A percentile compares a stretch with the other conserved stretches of the same genome.
phyloP scores from a whole-genome alignment of 2,888 invertebrate genomes.

The Theodoxus fluviatilis region DNA sequence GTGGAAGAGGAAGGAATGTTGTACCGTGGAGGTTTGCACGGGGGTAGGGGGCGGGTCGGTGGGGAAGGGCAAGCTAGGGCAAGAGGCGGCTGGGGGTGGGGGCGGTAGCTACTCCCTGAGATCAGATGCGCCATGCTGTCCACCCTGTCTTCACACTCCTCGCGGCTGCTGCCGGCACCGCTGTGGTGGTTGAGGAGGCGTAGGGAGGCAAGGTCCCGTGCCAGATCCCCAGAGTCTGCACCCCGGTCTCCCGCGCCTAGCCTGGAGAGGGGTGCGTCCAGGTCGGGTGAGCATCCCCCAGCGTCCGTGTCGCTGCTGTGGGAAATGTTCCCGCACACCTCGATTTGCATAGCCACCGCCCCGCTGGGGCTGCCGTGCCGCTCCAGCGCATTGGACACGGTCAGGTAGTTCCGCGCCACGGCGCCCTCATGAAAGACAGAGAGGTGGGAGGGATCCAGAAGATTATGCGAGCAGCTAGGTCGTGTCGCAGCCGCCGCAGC shows the following conservation, averaged over 20 bases:
- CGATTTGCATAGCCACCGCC: conserved; percentile 24
- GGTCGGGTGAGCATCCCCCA: conserved; percentile 19
- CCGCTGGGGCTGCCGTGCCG: conserved; percentile 17
- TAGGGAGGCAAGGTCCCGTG: conserved; percentile 34
- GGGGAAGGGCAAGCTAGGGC: too few relatives aligned
- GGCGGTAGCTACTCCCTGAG: conserved; percentile 26
- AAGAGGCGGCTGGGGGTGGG: too few relatives aligned
- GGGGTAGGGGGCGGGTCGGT: too few relatives aligned
- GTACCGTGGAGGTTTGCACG: too few relatives aligned
- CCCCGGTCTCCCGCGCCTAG: conserved; percentile 36
- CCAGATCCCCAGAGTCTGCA: conserved; percentile 36
- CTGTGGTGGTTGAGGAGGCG: conserved; percentile 32
- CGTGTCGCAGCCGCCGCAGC: too few relatives aligned
- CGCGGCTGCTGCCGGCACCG: too few relatives aligned
- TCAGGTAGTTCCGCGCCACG: conserved; percentile 6
- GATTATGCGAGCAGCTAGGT: too few relatives aligned
- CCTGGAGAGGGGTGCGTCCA: too few relatives aligned
- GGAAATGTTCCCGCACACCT: conserved; percentile 17
- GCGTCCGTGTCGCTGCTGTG: conserved; percentile 1
- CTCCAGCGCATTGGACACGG: background rate
- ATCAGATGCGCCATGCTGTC: conserved; percentile 34
- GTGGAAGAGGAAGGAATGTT: too few relatives aligned
- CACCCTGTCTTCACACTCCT: conserved; percentile 32
- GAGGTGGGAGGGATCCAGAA: too few relatives aligned
- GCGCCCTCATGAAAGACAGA: conserved; percentile 23